Evolutionary conservation across 2,888 invertebrate genomes (phyloP).

Genomic region (Eurois occulta): DNA sequence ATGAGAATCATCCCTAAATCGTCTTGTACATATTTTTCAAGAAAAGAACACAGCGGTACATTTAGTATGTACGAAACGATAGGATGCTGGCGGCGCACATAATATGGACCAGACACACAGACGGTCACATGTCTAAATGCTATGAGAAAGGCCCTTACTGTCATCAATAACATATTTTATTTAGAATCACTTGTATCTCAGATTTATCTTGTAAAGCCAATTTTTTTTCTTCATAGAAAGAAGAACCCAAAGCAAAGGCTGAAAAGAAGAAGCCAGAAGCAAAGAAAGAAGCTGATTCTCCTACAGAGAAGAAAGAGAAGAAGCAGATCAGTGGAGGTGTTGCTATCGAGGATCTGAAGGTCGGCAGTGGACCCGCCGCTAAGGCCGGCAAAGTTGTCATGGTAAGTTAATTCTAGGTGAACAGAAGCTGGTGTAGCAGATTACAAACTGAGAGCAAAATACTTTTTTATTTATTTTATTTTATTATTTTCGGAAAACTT

Average conservation of each 20-base stretch:
- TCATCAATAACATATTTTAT: too few species aligned
- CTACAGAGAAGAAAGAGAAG: slow-evolving; percentile 87
- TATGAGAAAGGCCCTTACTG: too few species aligned
- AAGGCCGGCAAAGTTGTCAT: slow-evolving; percentile 94
- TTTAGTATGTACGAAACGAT: too few species aligned
- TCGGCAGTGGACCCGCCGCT: slow-evolving; percentile 95
- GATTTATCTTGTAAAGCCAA: background rate
- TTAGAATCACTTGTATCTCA: background rate
- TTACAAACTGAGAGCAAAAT: background rate
- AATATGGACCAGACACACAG: too few species aligned
- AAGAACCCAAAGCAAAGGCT: slow-evolving; percentile 79
- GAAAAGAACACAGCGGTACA: too few species aligned
- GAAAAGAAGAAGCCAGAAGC: slow-evolving; percentile 83
- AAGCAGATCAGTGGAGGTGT: slow-evolving; percentile 94
- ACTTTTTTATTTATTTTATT: too few species aligned
- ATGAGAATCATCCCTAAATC: too few species aligned
- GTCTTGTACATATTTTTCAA: too few species aligned
- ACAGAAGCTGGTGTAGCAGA: background rate
- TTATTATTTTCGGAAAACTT: too few species aligned
- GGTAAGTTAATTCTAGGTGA: slow-evolving; percentile 75
- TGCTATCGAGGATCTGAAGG: slow-evolving; percentile 94
- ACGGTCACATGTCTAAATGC: too few species aligned
- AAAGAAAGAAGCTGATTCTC: slow-evolving; percentile 77
- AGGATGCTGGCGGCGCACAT: too few species aligned
- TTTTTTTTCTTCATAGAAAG: slow-evolving; percentile 71